Evolutionary conservation across 2,113 vertebrate species (phyloP), one percentile per base, ranked within the genome.

Genomic region (Montifringilla adamsi): DNA sequence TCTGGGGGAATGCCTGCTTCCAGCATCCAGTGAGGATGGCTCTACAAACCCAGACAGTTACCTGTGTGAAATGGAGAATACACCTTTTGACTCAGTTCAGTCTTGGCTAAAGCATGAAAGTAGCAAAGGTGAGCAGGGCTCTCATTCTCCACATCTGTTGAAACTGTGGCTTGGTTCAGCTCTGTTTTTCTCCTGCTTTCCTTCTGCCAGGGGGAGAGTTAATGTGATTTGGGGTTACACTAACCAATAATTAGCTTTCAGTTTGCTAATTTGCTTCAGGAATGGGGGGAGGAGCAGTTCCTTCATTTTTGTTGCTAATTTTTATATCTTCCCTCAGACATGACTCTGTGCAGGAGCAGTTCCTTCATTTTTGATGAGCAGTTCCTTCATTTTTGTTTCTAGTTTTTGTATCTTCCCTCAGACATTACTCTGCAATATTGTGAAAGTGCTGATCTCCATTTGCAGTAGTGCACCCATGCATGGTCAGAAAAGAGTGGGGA

Each of bases 91-190:
- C 60, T 97, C 97, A 8, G 96, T 98, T 46, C 96, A 91, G 67
- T 98, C 98, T 89, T 98, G 98, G 98, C 96, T 98, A 86, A 98
- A 98, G 69, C 97, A 97, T 0, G 98, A 98, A 49, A 95, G 87
- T 84, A 90, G 75, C 72, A 97, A 95, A 98, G 98, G 98, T 98
- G 72, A 96, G 96, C 41, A 46, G 20, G 16, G n/a, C 33, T 60
- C 55, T 69, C 11, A 26, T 76, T 83, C 47, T 63, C 64, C 10
- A 52, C 22, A 9, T 93, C 47, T 92, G 53, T 49, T 73, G 77
- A 37, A 78, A 52, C 6, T 28, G 7, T 52, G 52, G 8, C 22
- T 56, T 94, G 80, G 22, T 68, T 86, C 83, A 64, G 26, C 22
- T 83, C 41, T 74, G 28, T 15, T 47, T 84, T 81, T 60, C 31